Base-by-base conservation (phyloP, 2,113 vertebrate genomes). In the Callionymus lyra region DNA sequence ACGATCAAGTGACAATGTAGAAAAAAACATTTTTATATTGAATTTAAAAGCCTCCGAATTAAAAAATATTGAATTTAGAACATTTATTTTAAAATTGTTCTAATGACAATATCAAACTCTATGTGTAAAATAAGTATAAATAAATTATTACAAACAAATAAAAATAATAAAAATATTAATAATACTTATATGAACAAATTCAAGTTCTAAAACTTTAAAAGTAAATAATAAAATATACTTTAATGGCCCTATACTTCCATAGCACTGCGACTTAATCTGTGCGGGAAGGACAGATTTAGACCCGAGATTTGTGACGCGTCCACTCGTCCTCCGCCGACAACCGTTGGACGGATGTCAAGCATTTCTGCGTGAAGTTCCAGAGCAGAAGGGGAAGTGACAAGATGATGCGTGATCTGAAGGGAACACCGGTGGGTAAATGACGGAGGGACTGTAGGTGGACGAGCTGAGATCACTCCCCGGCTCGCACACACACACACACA, bases 341-440 rank as follows among this genome's bases (percentile, higher is more conserved):
- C 1, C 9, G 31, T 41, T 48, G 17, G 50, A 68, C 52, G 49
- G 43, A 62, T 39, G 47, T 49, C 68, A 59, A 37, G 41, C 46
- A 31, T 56, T 43, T 54, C 37, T 59, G 13, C 14, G 4, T 12
- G 27, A 21, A 27, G 31, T 16, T n/a, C 47, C 47, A 55, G 27
- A 4, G 1, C 41, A 44, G 35, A 45, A 44, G 39, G 34, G 33
- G 47, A 6, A 19, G 43, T 31, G 63, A 48, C 43, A 40, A 9
- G 40, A 58, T 63, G 63, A 67, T 51, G 38, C 52, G 46, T 19
- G 37, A 49, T 56, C 45, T 43, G 39, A 14, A 16, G 44, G 49
- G 34, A 70, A 38, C 31, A 49, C 59, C 9, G 6, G 40, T 47
- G 41, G 31, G 15, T 47, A 40, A 56, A 40, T 63, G 50, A 53